Conservation (phyloP, 2,797 vertebrate species). For the Holocentrus rufus region DNA sequence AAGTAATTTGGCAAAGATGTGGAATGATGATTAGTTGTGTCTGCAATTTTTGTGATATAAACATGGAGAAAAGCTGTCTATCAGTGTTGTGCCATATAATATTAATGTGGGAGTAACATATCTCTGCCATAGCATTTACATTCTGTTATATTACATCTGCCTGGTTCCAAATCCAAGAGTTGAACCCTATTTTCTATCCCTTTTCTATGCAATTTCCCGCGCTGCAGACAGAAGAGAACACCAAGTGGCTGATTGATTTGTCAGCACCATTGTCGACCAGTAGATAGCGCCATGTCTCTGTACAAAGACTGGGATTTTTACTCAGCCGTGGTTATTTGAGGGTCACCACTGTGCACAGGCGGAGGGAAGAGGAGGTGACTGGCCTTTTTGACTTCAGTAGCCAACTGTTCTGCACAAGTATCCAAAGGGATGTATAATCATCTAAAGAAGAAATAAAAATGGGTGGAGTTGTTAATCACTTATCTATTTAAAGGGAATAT, state of each 20-base stretch:
- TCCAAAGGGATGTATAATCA: too few species aligned
- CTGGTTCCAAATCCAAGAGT: background rate
- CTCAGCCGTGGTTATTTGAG: background rate
- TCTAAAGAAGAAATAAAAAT: too few species aligned
- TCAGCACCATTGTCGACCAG: conserved; percentile 45
- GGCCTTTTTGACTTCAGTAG: too few species aligned
- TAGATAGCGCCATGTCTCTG: conserved; percentile 57
- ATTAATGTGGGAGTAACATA: background rate
- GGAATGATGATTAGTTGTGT: too few species aligned
- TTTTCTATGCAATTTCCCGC: background rate
- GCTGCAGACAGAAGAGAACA: background rate
- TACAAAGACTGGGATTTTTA: background rate
- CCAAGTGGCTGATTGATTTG: background rate
- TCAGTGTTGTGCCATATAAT: too few species aligned
- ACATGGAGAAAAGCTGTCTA: too few species aligned
- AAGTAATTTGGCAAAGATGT: too few species aligned
- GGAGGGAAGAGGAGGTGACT: too few species aligned
- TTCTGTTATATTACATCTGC: background rate
- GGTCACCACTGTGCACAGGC: background rate
- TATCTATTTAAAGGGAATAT: background rate
- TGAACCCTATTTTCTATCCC: background rate
- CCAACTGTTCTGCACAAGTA: background rate
- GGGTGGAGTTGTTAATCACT: background rate
- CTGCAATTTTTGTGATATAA: too few species aligned
- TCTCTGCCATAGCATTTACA: background rate